phyloP scores from a whole-genome alignment of 64 coral and sea anemone genomes.

The Trachythela sp. region DNA sequence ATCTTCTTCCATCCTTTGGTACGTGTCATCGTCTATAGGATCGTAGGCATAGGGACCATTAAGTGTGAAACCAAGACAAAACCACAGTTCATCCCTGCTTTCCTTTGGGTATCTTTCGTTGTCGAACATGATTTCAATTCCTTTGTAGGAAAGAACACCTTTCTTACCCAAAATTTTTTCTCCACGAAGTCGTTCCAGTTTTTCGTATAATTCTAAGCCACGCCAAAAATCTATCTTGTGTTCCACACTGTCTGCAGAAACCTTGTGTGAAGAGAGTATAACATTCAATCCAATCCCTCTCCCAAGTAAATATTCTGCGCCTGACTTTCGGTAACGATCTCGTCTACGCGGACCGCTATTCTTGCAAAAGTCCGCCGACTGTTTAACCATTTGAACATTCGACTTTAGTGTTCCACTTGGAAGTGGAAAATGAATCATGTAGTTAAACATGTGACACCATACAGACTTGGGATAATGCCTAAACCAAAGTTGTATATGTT shows the following conservation, averaged over 20 bases:
- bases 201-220: slow-evolving; percentile 20
- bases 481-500: background rate
- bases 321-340: slow-evolving; percentile 31
- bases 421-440: slow-evolving; percentile 57
- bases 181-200: slow-evolving; percentile 32
- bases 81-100: slow-evolving; percentile 63
- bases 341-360: background rate
- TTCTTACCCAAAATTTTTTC: slow-evolving; percentile 29
- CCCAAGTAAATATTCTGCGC: slow-evolving; percentile 57
- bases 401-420: slow-evolving; percentile 39
- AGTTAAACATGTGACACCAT: slow-evolving; percentile 58
- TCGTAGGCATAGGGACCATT: slow-evolving; percentile 57
- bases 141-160: slow-evolving; percentile 42
- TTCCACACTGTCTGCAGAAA: background rate
- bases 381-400: background rate
- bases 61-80: slow-evolving; percentile 53
- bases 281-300: slow-evolving; percentile 37
- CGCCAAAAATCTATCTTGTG: slow-evolving; percentile 54
- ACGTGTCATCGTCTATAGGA: slow-evolving; percentile 47
- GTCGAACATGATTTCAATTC: slow-evolving; percentile 49
- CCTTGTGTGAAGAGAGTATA: slow-evolving; percentile 25
- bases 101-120: slow-evolving; percentile 42
- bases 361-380: slow-evolving; percentile 7
- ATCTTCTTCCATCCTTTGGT: background rate
- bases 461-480: slow-evolving; percentile 7